Evolutionary conservation across 1,140 invertebrate species (phyloP), one percentile per base, ranked within the genome.

Genomic region (Lordiphosa stackelbergi): DNA sequence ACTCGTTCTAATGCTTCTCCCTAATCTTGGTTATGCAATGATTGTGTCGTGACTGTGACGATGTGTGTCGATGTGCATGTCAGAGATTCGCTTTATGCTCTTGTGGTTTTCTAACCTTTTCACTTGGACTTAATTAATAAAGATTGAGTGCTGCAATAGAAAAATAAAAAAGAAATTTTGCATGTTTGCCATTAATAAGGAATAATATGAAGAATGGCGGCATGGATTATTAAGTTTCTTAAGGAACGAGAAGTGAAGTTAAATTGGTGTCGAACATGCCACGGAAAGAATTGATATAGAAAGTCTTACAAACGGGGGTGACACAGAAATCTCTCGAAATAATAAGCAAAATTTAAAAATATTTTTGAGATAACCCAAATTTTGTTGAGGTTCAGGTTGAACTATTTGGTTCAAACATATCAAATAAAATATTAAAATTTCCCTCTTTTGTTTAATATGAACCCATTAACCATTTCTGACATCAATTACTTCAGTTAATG

Each of bases 121-220:
- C 53, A 69, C 51, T 72, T 63, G 43, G 69, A 60, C 65, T 69
- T 60, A 79, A 79, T 79, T 79, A 79, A 55, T 53, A 57, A 55
- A 55, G 61, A 34, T 8, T 38, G 54, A 42, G 56, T 55, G 36
- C 34, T 64, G 55, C 52, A 59, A 54, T 34, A 38, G 40, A 48
- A 61, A 59, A 66, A 70, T 53, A 58, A 62, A 69, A 58, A 41
- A 35, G 28, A 52, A 75, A 83, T 81, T 81, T 81, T 81, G 71
- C 77, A 81, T 81, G 77, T 46, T 51, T 55, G 61, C 45, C 51
- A 75, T 75, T 75, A 83, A 81, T 83, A 65, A 83, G 72, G 71
- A 81, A 72, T 61, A 53, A 38, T 38, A 42, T 55, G 45, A 55
- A 38, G 36, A 57, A 54, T 60, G 63, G 45, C 36, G 56, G 49